Evolutionary conservation across 2,797 vertebrate species (phyloP).

Genomic region (Microctenopoma lineatum): DNA sequence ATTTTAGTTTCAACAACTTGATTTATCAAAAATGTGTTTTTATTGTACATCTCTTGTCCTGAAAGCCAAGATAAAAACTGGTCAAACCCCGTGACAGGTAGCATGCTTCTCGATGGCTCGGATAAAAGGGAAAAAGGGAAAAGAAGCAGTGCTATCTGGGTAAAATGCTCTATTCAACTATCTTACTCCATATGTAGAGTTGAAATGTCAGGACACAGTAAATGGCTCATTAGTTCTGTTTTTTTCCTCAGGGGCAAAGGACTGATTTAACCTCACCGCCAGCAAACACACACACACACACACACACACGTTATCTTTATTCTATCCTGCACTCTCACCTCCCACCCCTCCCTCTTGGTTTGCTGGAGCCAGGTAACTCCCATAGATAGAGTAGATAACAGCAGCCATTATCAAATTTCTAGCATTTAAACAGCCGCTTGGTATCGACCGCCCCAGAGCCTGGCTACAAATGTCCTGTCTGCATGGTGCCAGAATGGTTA

Average conservation of each 20-base stretch:
- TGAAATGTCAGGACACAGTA: conserved; percentile 7
- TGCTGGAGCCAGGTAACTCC: conserved; percentile 74
- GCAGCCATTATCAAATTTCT: conserved; percentile 74
- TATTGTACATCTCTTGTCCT: too few species aligned
- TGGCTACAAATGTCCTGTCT: conserved; percentile 41
- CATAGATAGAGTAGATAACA: conserved; percentile 70
- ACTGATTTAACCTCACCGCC: conserved; percentile 24
- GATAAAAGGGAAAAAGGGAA: conserved; percentile 11
- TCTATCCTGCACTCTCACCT: background rate
- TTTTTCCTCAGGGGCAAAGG: conserved; percentile 15
- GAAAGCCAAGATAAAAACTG: background rate
- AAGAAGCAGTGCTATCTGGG: background rate
- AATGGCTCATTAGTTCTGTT: conserved; percentile 37
- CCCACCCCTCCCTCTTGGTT: conserved; percentile 24
- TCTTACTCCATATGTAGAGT: conserved; percentile 14
- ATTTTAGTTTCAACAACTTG: background rate
- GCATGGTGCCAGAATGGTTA: conserved; percentile 42
- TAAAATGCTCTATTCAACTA: background rate
- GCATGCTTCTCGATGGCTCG: conserved; percentile 26
- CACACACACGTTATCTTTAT: conserved; percentile 8
- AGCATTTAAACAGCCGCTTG: conserved; percentile 59
- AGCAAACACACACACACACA: background rate
- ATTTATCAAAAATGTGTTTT: background rate
- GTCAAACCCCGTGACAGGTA: background rate
- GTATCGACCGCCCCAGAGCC: conserved; percentile 61